Base-by-base conservation (phyloP, 2,113 vertebrate genomes). In the Salvelinus namaycush region DNA sequence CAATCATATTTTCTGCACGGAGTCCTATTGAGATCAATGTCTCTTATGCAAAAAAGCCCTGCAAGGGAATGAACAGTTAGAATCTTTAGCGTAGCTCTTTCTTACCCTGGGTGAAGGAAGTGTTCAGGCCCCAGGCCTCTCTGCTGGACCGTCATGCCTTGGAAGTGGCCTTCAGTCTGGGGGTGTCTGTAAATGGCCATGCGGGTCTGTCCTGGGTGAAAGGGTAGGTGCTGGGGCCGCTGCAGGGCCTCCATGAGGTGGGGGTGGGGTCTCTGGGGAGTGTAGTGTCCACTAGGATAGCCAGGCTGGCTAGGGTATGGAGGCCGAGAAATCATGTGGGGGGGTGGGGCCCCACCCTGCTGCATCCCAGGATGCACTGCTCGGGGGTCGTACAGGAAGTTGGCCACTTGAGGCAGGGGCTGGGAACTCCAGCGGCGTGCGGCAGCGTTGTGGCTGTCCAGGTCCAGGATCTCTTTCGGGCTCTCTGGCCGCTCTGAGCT, bases 401-500 rank as follows among this genome's bases (percentile, higher is more conserved):
- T 79, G 0, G 94, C 84, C 0, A 93, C 87, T 0, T 74, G 82
- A 0, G 89, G 70, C 0, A 88, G 87, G 76, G 93, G 88, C 5
- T 87, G 88, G 0, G 89, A 84, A 74, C 84, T 90, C 7, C 94
- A 95, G 24, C 88, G 91, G 75, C 94, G 96, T 0, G 96, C 86
- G 5, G 95, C 93, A 0, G 96, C 97, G 0, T 96, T 98, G 26
- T 99, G 97, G 90, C 97, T 97, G 93, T 99, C 97, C 68, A 99
- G 91, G 87, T 99, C 97, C 80, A 99, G 89, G 60, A 99, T 96
- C 78, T 99, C 96, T 92, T 99, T 99, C 68, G 97, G 97, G 90
- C 97, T 99, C 83, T 99, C 97, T 0, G 97, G 87, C 4, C 92
- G 94, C 68, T 97, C 86, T 51, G 84, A 77, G 71, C 64, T 80